phyloP scores from a whole-genome alignment of 1,140 invertebrate species.

The Zelostemma sp. region DNA sequence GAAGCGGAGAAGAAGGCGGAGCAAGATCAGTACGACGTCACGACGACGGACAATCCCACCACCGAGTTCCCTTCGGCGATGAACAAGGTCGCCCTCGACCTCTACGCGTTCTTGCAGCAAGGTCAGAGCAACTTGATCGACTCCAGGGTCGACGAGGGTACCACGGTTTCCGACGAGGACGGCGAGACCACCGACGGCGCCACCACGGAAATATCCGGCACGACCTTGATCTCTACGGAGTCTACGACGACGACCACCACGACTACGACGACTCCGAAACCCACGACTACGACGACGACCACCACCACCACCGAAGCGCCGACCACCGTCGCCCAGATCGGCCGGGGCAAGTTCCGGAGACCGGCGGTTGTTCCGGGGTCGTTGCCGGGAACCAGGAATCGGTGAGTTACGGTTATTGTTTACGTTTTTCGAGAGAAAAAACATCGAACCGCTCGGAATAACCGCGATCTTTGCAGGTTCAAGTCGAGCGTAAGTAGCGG shows the following conservation, averaged over 20 bases:
- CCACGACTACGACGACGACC: slow-evolving; percentile 73
- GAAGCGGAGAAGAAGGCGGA: slow-evolving; percentile 43
- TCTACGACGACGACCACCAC: slow-evolving; percentile 69
- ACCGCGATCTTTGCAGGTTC: slow-evolving; percentile 40
- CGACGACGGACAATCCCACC: slow-evolving; percentile 74
- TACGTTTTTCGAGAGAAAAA: no score
- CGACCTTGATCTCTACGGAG: slow-evolving; percentile 66
- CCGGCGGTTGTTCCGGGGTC: slow-evolving; percentile 55
- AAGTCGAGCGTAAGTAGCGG: slow-evolving; percentile 47
- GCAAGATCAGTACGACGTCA: slow-evolving; percentile 38
- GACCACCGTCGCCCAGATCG: slow-evolving; percentile 46
- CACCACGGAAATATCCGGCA: slow-evolving; percentile 69
- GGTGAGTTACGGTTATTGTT: no score
- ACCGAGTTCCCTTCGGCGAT: slow-evolving; percentile 73
- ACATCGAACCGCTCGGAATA: not conserved
- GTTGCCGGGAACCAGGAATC: slow-evolving; percentile 53
- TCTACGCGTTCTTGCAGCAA: slow-evolving; percentile 80
- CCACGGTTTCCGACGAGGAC: no score
- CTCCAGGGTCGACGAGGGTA: slow-evolving; percentile 65
- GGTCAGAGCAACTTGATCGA: slow-evolving; percentile 80
- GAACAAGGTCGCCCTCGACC: slow-evolving; percentile 84
- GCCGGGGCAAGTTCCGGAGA: slow-evolving; percentile 62
- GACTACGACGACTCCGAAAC: slow-evolving; percentile 72
- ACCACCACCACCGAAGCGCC: slow-evolving; percentile 54
- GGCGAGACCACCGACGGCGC: slow-evolving; percentile 71